Conservation (phyloP, 2,113 vertebrate genomes). For the Siphamia tubifer region DNA sequence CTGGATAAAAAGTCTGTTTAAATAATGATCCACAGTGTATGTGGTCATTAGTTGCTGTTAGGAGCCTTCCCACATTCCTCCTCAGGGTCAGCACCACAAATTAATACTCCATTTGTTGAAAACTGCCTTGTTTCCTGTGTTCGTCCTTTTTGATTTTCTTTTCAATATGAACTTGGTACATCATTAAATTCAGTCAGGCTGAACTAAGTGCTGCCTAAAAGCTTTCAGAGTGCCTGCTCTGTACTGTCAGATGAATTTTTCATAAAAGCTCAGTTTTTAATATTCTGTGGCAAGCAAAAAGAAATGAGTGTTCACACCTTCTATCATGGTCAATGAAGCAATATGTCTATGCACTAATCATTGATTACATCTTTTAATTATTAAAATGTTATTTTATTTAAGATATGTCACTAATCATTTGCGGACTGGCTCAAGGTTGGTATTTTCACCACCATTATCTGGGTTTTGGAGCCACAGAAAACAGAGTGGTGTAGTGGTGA, state of each 20-base stretch:
- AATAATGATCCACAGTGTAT: background rate
- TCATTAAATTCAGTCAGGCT: slow-evolving; percentile 5
- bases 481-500: too few relatives aligned
- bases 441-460: too few relatives aligned
- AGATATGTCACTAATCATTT: too few relatives aligned
- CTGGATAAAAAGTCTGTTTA: too few relatives aligned
- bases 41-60: background rate
- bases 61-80: background rate
- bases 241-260: background rate
- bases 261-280: slow-evolving; percentile 4
- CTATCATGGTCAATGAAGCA: background rate
- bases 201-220: slow-evolving; percentile 29
- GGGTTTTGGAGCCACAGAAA: too few relatives aligned
- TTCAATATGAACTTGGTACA: background rate
- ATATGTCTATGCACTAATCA: too few relatives aligned
- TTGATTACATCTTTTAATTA: too few relatives aligned
- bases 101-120: background rate
- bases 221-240: slow-evolving; percentile 6
- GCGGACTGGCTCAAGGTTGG: too few relatives aligned
- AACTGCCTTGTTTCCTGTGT: background rate
- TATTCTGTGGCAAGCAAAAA: background rate
- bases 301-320: background rate
- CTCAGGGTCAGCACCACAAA: background rate
- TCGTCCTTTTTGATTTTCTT: slow-evolving; percentile 4
- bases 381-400: too few relatives aligned